phyloP scores from a whole-genome alignment of 2,888 invertebrate genomes.

The Agrotis clavis region DNA sequence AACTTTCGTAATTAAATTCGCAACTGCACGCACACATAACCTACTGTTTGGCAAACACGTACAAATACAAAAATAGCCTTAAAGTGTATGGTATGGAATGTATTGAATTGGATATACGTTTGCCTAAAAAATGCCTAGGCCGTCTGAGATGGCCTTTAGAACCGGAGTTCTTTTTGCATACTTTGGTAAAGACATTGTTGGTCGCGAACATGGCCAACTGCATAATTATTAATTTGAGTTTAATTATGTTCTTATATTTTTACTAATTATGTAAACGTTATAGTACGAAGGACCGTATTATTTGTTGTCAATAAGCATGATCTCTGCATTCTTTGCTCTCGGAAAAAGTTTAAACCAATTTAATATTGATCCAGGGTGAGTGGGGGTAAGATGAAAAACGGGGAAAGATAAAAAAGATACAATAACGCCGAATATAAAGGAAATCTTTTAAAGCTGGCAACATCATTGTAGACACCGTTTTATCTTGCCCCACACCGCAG shows the following conservation, averaged over 20 bases:
- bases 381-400: too few relatives aligned
- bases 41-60: constrained; percentile 60
- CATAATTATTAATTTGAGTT: constrained; percentile 5
- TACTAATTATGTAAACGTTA: background rate
- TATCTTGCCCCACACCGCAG: too few relatives aligned
- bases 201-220: constrained; percentile 13
- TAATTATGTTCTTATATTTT: constrained; percentile 13
- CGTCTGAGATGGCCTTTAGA: constrained; percentile 37
- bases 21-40: constrained; percentile 63
- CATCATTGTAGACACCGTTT: too few relatives aligned
- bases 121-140: constrained; percentile 56
- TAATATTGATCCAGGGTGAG: constrained; percentile 7
- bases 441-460: too few relatives aligned
- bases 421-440: too few relatives aligned
- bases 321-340: background rate
- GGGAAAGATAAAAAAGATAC: too few relatives aligned
- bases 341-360: background rate
- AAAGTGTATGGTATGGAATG: constrained; percentile 46
- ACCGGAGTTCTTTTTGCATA: constrained; percentile 16
- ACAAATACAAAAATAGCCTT: constrained; percentile 55
- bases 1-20: constrained; percentile 77
- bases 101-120: constrained; percentile 41
- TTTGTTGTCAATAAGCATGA: background rate
- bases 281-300: background rate
- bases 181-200: constrained; percentile 30